These are phyloP conservation scores for Daubentonia madagascariensis DNA, from an alignment of 2,113 vertebrate genomes.

Conservation along the genomic window DNA sequence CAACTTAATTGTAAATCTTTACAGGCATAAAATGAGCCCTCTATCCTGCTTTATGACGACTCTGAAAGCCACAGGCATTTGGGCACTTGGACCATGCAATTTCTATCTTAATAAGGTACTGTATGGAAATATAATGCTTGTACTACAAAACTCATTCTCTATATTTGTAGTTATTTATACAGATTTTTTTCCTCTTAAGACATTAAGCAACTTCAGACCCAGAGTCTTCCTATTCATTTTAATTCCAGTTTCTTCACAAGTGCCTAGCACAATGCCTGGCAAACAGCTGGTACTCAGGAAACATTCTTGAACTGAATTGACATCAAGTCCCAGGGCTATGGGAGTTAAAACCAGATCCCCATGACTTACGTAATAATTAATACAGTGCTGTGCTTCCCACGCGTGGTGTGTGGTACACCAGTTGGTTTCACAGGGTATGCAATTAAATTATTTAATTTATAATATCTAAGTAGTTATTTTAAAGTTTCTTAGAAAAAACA, in stretches of 20 bases:
- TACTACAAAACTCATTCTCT: neutral
- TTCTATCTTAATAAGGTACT: neutral
- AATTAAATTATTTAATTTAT: neutral
- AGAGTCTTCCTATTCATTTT: neutral
- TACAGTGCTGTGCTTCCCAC: neutral
- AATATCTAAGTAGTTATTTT: neutral
- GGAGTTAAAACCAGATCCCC: neutral
- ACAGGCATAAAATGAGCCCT: neutral
- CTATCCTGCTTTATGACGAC: neutral
- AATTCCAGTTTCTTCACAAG: neutral
- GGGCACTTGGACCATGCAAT: neutral
- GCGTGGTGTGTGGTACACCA: neutral
- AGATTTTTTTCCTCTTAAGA: neutral
- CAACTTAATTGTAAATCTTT: neutral
- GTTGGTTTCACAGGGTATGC: neutral
- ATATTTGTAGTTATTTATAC: neutral
- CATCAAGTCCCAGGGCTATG: neutral
- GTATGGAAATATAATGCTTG: neutral
- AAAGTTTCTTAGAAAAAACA: neutral
- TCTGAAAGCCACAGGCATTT: neutral
- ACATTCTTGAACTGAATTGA: neutral
- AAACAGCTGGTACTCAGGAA: slow-evolving; percentile 48
- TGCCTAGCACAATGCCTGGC: slow-evolving; percentile 34
- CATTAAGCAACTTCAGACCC: neutral
- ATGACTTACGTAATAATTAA: neutral